Conservation (phyloP, 2,888 invertebrate genomes). For the Drosophila heteroneura region DNA sequence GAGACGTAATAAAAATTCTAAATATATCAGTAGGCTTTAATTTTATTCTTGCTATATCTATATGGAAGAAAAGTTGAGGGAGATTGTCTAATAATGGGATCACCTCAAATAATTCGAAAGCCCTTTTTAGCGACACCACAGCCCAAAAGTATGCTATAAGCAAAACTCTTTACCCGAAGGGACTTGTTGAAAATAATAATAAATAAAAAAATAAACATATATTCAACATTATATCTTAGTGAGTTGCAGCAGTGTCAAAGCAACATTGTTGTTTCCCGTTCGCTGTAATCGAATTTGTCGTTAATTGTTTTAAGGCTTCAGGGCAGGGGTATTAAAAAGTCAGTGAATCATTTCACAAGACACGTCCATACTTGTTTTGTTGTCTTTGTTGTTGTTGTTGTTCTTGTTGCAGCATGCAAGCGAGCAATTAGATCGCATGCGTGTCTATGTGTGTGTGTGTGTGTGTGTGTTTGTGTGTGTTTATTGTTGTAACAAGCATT, state of each 20-base stretch:
- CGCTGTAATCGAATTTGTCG: slow-evolving; percentile 46
- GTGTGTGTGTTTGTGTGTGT: slow-evolving; percentile 13
- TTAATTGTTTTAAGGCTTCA: slow-evolving; percentile 44
- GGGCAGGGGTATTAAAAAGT: slow-evolving; percentile 52
- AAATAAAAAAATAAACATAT: not conserved
- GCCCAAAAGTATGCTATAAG: slow-evolving; percentile 38
- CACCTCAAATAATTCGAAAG: not conserved
- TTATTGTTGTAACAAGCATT: slow-evolving; percentile 52
- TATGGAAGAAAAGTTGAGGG: not conserved
- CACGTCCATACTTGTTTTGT: slow-evolving; percentile 32
- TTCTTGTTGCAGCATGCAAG: slow-evolving; percentile 63
- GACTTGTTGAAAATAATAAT: not conserved
- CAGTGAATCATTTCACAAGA: slow-evolving; percentile 30
- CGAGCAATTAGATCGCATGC: slow-evolving; percentile 68
- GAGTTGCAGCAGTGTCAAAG: not conserved
- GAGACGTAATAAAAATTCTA: not conserved
- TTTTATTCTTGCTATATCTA: not conserved
- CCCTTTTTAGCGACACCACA: not conserved
- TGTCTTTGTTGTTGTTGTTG: slow-evolving; percentile 21
- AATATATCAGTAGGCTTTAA: not conserved
- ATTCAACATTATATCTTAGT: not conserved
- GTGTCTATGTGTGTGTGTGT: slow-evolving; percentile 3
- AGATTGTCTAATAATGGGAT: not conserved
- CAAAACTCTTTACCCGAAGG: not conserved
- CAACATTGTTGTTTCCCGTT: slow-evolving; percentile 14